Percentiles rank a stretch among this genome's conserved stretches.
These are phyloP conservation scores for Falco rusticolus DNA, from an alignment of 2,797 vertebrate species.

Conservation along the genomic window DNA sequence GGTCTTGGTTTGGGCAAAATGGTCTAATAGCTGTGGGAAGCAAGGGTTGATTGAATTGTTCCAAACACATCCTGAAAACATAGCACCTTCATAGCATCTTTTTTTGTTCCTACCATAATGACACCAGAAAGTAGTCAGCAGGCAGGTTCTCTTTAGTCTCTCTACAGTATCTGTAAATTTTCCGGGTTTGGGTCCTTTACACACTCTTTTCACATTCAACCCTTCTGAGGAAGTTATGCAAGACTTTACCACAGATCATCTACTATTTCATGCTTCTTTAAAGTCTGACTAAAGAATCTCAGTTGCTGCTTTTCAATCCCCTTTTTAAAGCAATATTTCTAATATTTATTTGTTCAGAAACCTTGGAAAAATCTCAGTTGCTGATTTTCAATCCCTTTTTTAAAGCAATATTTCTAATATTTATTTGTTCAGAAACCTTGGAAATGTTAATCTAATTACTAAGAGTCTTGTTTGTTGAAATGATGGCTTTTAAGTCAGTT, in stretches of 20 bases:
- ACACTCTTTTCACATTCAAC: not conserved
- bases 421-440: no score
- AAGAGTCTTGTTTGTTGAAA: not conserved
- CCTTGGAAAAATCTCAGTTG: not conserved
- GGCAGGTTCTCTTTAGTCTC: not conserved
- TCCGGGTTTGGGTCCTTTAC: no score
- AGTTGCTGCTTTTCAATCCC: not conserved
- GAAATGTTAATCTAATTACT: no score
- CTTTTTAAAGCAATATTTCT: not conserved
- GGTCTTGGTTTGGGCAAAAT: not conserved
- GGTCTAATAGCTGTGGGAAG: not conserved
- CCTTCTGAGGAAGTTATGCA: not conserved
- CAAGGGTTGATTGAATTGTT: not conserved
- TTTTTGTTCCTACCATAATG: rapidly evolving
- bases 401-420: no score
- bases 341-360: not conserved
- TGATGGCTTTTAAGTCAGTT: not conserved
- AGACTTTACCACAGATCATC: not conserved
- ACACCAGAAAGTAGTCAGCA: not conserved
- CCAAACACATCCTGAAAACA: not conserved
- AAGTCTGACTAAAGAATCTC: not conserved
- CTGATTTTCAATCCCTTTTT: no score
- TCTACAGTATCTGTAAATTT: not conserved
- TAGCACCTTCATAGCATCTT: not conserved
- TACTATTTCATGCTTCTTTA: not conserved